A percentile compares a stretch with the other conserved stretches of the same genome.
phyloP scores from a whole-genome alignment of 2,113 vertebrate species.

The Oryzias javanicus region DNA sequence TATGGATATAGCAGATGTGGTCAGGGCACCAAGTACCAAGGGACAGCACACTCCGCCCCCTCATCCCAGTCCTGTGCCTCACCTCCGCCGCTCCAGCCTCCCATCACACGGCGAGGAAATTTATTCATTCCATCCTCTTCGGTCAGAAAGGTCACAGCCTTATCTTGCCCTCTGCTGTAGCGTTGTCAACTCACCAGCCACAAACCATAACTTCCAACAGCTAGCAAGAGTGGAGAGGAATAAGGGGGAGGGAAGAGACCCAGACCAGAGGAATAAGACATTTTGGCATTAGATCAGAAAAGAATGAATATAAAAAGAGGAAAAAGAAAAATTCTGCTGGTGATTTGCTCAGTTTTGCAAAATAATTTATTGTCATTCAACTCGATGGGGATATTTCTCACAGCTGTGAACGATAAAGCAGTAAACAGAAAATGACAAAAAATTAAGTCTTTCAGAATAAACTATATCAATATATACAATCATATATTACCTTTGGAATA shows the following conservation, averaged over 20 bases:
- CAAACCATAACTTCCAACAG: slow-evolving; percentile 72
- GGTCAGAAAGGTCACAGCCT: slow-evolving; percentile 71
- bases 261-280: background rate
- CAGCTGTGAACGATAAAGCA: too few relatives aligned
- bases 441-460: too few relatives aligned
- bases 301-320: too few relatives aligned
- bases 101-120: slow-evolving; percentile 64
- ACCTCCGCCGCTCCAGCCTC: slow-evolving; percentile 18
- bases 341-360: too few relatives aligned
- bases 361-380: background rate
- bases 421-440: too few relatives aligned
- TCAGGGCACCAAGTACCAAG: slow-evolving; percentile 36
- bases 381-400: background rate
- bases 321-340: too few relatives aligned
- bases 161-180: slow-evolving; percentile 74
- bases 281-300: background rate
- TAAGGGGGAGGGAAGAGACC: background rate
- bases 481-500: too few relatives aligned
- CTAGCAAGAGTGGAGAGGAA: slow-evolving; percentile 22
- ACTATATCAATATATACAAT: too few relatives aligned
- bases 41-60: slow-evolving; percentile 20
- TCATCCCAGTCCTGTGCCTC: slow-evolving; percentile 1
- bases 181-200: slow-evolving; percentile 72
- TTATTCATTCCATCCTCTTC: slow-evolving; percentile 70
- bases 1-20: slow-evolving; percentile 65